A percentile compares a stretch with the other conserved stretches of the same genome.
phyloP scores from a whole-genome alignment of 1,140 invertebrate genomes.

The Wiebesia pumilae region DNA sequence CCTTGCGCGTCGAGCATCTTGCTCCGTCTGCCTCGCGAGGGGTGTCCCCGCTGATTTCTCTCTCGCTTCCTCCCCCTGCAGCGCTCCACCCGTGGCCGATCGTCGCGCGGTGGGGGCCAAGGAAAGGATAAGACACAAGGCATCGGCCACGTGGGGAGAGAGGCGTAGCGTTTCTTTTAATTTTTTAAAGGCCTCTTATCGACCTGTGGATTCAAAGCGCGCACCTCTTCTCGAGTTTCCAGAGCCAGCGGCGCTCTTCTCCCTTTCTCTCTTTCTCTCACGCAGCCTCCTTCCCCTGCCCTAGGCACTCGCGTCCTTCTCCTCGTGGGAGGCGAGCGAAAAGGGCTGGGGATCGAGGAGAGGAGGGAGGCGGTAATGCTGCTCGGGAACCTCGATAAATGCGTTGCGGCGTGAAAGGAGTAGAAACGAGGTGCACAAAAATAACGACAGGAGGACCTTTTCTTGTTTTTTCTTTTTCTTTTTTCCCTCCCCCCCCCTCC shows the following conservation, averaged over 20 bases:
- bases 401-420: background rate
- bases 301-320: background rate
- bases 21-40: background rate
- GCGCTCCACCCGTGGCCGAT: background rate
- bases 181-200: constrained; percentile 62
- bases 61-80: background rate
- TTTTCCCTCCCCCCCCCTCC: no score
- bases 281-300: no score
- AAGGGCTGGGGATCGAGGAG: background rate
- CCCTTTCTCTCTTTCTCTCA: background rate
- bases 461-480: no score
- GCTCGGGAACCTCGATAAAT: background rate
- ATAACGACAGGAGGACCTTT: background rate
- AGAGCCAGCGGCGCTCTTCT: no score
- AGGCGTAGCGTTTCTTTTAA: constrained; percentile 55
- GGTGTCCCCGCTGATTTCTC: no score
- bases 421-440: background rate
- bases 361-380: no score
- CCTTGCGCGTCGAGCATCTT: background rate
- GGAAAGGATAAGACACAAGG: background rate
- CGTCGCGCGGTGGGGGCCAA: background rate
- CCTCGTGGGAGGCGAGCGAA: background rate
- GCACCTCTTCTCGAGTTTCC: background rate
- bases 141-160: constrained; percentile 45
- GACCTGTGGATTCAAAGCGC: constrained; percentile 69